Conservation (phyloP, 2,797 vertebrate species). For the Zalophus californianus region DNA sequence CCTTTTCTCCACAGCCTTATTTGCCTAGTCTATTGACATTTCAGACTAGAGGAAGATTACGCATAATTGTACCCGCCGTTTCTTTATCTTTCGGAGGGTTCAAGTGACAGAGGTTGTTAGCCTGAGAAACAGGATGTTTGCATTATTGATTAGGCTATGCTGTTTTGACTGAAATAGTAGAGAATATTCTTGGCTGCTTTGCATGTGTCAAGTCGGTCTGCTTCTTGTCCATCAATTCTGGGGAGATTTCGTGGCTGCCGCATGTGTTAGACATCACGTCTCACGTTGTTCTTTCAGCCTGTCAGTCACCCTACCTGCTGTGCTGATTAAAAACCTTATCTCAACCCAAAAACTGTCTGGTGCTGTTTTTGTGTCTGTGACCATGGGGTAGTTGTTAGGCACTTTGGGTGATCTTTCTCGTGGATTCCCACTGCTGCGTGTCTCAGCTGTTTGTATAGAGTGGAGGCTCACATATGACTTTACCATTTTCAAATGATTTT, state of each 20-base stretch:
- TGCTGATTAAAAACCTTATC: constrained; percentile 66
- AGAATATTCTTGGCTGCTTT: constrained; percentile 48
- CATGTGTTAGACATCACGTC: neutral
- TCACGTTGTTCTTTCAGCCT: constrained; percentile 43
- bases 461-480: neutral
- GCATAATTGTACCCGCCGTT: constrained; percentile 76
- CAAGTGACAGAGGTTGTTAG: constrained; percentile 76
- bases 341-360: constrained; percentile 18
- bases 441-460: neutral
- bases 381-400: neutral
- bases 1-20: constrained; percentile 15
- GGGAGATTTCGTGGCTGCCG: neutral
- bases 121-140: constrained; percentile 78
- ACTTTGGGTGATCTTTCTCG: neutral
- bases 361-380: constrained; percentile 37
- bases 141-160: constrained; percentile 84
- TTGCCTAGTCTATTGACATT: constrained; percentile 67
- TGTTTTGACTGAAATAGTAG: constrained; percentile 72
- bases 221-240: constrained; percentile 49
- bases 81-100: constrained; percentile 72
- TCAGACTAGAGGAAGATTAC: constrained; percentile 67
- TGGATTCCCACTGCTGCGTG: neutral
- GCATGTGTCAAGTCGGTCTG: constrained; percentile 42
- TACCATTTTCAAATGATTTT: neutral
- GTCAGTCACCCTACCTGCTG: constrained; percentile 40